These are phyloP conservation scores for Casuarius casuarius DNA, from an alignment of 2,113 vertebrate species.

Conservation along the genomic window DNA sequence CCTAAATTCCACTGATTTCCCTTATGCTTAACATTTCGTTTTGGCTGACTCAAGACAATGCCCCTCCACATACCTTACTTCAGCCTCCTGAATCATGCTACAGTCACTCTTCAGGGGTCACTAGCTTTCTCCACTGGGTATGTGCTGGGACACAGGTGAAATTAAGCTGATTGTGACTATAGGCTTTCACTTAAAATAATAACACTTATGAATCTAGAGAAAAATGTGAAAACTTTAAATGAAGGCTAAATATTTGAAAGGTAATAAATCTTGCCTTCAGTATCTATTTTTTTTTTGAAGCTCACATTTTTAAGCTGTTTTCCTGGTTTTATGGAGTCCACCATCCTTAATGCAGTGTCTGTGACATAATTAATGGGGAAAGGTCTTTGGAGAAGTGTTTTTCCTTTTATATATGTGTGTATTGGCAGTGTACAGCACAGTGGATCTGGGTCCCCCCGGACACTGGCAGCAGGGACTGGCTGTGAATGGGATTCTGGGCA, in stretches of 20 bases:
- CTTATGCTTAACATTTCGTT: accelerated
- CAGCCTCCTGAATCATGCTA: not conserved
- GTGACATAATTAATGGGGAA: not conserved
- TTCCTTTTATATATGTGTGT: not conserved
- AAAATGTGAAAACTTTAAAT: not conserved
- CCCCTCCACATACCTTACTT: not conserved
- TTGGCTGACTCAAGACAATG: not conserved
- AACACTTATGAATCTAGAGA: not conserved
- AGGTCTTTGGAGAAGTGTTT: not conserved
- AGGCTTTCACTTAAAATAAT: not conserved
- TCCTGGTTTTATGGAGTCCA: not conserved
- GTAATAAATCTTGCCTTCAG: not conserved
- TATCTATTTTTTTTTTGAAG: not conserved
- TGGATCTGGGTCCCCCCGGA: not conserved
- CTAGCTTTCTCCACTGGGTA: not conserved
- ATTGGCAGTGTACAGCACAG: not conserved
- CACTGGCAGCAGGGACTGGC: not conserved
- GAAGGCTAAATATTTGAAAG: not conserved
- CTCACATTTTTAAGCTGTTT: not conserved
- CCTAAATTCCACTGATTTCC: not conserved
- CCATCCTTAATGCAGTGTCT: not conserved
- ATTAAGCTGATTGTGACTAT: not conserved
- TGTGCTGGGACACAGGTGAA: not conserved
- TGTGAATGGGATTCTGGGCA: not conserved
- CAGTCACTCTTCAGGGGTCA: accelerated